These are phyloP conservation scores for Volucella bombylans DNA, from an alignment of 2,888 invertebrate species.

Conservation along the genomic window DNA sequence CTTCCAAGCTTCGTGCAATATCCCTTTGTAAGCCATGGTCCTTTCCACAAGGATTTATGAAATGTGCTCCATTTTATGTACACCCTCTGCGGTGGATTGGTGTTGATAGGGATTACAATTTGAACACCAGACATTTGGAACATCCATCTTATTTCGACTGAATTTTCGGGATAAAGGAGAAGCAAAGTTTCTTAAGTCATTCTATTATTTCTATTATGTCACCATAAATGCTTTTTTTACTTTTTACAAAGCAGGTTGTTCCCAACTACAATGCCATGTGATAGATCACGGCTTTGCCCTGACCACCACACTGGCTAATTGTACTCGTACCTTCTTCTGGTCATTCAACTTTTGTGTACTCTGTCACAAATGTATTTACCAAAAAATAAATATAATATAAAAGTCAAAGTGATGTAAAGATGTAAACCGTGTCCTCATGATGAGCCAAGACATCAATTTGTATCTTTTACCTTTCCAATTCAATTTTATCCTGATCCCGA, in stretches of 20 bases:
- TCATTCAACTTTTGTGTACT: no score
- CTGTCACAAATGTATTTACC: no score
- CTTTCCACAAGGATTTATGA: conserved; percentile 31
- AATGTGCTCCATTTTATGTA: conserved; percentile 9
- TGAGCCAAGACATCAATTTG: conserved; percentile 4
- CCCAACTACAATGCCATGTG: not conserved
- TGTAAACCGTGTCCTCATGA: not conserved
- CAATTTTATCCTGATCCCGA: conserved; percentile 51
- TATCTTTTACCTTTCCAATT: conserved; percentile 32
- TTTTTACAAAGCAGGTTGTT: no score
- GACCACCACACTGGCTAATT: not conserved
- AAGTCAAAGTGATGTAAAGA: no score
- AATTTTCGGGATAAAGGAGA: not conserved
- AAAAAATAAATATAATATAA: no score
- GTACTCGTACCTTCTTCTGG: no score
- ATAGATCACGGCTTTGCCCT: not conserved
- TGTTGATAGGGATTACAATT: not conserved
- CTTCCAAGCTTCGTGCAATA: conserved; percentile 55
- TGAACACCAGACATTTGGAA: conserved; percentile 3
- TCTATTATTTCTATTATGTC: not conserved
- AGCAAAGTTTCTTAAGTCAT: conserved; percentile 2
- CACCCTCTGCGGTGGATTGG: not conserved
- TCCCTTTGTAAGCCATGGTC: conserved; percentile 54
- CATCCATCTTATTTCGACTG: conserved; percentile 21
- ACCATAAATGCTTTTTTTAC: not conserved